Conservation (phyloP, 37 sponge, comb jelly and placozoan species). For the Chondrosia reniformis region DNA sequence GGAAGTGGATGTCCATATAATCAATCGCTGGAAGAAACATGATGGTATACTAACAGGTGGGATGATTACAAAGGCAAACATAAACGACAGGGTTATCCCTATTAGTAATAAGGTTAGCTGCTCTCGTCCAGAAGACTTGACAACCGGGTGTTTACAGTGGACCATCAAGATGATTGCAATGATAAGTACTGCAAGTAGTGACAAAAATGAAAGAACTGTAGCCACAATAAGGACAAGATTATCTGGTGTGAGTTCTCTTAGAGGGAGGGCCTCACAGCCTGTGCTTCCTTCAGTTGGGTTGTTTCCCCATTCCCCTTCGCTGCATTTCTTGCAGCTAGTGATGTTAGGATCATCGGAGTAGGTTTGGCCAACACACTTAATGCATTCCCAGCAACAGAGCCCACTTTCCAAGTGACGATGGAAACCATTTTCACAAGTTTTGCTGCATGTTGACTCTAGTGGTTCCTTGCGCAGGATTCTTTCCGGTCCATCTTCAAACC, state of each 20-base stretch:
- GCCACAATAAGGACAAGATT: constrained; percentile 44
- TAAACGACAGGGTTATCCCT: constrained; percentile 57
- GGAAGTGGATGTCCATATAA: constrained; percentile 64
- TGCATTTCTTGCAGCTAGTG: constrained; percentile 48
- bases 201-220: constrained; percentile 39
- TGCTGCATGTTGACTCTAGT: constrained; percentile 43
- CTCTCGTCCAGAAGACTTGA: constrained; percentile 82
- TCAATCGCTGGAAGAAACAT: constrained; percentile 54
- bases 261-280: constrained; percentile 32
- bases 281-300: constrained; percentile 51
- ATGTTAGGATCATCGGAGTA: constrained; percentile 26
- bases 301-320: constrained; percentile 54
- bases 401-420: constrained; percentile 1
- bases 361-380: constrained; percentile 44
- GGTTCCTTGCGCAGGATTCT: background rate
- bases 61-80: constrained; percentile 45
- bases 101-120: constrained; percentile 55
- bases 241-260: background rate
- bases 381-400: constrained; percentile 73
- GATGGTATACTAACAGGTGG: constrained; percentile 27
- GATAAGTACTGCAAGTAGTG: constrained; percentile 27
- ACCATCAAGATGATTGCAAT: constrained; percentile 24
- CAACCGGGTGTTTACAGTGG: constrained; percentile 59
- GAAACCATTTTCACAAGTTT: constrained; percentile 45
- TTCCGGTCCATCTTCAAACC: background rate